These are phyloP conservation scores for Varanus komodoensis DNA, from an alignment of 2,113 vertebrate species.

Conservation along the genomic window DNA sequence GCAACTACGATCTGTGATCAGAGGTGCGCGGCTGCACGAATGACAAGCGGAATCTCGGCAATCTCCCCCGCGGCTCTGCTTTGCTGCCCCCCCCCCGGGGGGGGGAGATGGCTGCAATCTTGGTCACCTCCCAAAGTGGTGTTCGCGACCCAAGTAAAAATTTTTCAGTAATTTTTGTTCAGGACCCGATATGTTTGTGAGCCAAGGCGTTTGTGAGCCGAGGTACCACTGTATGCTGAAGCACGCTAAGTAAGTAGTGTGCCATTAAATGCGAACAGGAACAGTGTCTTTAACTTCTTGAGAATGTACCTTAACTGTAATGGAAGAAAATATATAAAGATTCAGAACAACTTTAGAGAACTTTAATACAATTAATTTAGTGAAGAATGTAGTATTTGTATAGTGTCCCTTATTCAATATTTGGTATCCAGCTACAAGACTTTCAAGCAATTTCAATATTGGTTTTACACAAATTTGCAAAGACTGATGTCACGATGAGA, in stretches of 20 bases:
- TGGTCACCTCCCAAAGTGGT: too few relatives aligned
- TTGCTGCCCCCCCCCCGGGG: too few relatives aligned
- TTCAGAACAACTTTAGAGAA: constrained; percentile 8
- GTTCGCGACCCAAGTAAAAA: too few relatives aligned
- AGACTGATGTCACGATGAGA: neutral
- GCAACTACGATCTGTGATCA: too few relatives aligned
- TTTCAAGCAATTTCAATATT: neutral
- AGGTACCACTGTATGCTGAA: neutral
- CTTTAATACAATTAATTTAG: neutral
- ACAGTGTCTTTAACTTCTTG: neutral
- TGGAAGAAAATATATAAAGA: neutral
- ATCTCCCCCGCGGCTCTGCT: too few relatives aligned
- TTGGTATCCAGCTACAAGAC: neutral
- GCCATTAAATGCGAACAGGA: neutral
- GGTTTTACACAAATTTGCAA: neutral
- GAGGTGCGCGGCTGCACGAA: too few relatives aligned
- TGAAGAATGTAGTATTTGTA: neutral
- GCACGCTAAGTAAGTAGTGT: neutral
- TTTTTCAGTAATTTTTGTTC: too few relatives aligned
- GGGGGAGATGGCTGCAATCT: too few relatives aligned
- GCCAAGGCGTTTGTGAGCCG: too few relatives aligned
- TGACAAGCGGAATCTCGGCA: too few relatives aligned
- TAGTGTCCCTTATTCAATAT: neutral
- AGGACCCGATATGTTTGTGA: too few relatives aligned
- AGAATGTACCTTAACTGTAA: neutral